phyloP scores from a whole-genome alignment of 2,113 vertebrate genomes.

The Phasianus colchicus region DNA sequence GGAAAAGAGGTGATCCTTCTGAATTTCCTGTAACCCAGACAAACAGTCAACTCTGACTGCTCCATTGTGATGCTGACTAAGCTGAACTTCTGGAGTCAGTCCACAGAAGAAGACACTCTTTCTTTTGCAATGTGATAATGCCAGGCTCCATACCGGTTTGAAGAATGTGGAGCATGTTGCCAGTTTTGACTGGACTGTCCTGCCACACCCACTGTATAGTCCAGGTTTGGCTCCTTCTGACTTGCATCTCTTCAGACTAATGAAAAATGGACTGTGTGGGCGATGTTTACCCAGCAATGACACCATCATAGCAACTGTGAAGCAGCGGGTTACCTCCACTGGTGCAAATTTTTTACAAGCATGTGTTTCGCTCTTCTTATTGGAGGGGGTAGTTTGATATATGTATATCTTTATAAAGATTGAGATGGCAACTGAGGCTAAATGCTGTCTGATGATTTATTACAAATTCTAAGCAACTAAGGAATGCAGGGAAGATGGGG shows the following conservation, averaged over 20 bases:
- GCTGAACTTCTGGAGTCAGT: neutral
- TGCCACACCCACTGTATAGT: neutral
- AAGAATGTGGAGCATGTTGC: neutral
- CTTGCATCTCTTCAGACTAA: neutral
- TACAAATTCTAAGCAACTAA: no score
- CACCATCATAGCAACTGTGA: no score
- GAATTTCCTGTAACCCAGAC: neutral
- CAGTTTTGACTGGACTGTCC: neutral
- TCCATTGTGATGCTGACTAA: neutral
- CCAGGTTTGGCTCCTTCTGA: neutral
- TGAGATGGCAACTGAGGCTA: no score
- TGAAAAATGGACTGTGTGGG: neutral
- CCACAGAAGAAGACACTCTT: neutral
- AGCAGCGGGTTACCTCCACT: neutral
- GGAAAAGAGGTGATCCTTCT: neutral
- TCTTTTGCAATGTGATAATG: neutral
- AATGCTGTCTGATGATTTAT: no score
- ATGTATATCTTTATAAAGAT: no score
- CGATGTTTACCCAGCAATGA: neutral
- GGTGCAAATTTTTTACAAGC: no score
- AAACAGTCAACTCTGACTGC: neutral
- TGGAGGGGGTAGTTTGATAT: no score
- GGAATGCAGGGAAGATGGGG: no score
- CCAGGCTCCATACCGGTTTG: neutral
- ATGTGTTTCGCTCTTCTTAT: no score